Evolutionary conservation across 35 echinoderm and acorn worm genomes (phyloP).

Genomic region (Ptychodera flava): DNA sequence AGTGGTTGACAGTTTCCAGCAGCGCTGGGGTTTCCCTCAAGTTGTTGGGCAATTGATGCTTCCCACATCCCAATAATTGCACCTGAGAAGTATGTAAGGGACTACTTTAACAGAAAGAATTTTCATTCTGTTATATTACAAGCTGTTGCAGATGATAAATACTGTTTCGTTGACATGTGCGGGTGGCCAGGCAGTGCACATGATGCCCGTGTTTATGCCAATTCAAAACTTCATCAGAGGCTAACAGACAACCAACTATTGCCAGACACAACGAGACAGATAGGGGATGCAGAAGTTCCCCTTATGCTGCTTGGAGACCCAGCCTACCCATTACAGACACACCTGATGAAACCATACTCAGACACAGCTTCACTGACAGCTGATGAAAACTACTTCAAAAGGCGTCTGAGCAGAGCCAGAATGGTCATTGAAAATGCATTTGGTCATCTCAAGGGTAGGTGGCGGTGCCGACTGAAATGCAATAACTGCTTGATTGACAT

Average conservation of each 20-base stretch:
- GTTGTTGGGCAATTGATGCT: slow-evolving; percentile 49
- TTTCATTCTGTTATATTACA: slow-evolving; percentile 41
- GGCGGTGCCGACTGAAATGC: background rate
- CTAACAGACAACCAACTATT: slow-evolving; percentile 10
- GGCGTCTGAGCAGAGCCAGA: background rate
- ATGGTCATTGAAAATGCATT: slow-evolving; percentile 17
- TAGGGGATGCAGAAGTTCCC: slow-evolving; percentile 19
- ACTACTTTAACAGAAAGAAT: slow-evolving; percentile 40
- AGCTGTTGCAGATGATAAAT: slow-evolving; percentile 23
- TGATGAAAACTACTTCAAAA: background rate
- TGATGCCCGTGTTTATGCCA: slow-evolving; percentile 32
- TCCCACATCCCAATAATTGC: slow-evolving; percentile 40
- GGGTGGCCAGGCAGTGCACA: slow-evolving; percentile 29
- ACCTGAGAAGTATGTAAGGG: background rate
- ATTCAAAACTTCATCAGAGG: slow-evolving; percentile 1
- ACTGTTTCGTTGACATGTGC: slow-evolving; percentile 30
- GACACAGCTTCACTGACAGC: background rate
- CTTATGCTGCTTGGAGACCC: slow-evolving; percentile 17
- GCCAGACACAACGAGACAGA: background rate
- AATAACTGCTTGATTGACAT: background rate
- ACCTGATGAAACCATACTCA: slow-evolving; percentile 7
- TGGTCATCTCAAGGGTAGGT: slow-evolving; percentile 13
- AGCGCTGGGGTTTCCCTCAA: slow-evolving; percentile 8
- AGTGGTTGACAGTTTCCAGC: background rate
- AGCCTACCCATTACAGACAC: slow-evolving; percentile 3